Evolutionary conservation across 2,113 vertebrate species (phyloP).

Genomic region (Andinoacara biseriatus): DNA sequence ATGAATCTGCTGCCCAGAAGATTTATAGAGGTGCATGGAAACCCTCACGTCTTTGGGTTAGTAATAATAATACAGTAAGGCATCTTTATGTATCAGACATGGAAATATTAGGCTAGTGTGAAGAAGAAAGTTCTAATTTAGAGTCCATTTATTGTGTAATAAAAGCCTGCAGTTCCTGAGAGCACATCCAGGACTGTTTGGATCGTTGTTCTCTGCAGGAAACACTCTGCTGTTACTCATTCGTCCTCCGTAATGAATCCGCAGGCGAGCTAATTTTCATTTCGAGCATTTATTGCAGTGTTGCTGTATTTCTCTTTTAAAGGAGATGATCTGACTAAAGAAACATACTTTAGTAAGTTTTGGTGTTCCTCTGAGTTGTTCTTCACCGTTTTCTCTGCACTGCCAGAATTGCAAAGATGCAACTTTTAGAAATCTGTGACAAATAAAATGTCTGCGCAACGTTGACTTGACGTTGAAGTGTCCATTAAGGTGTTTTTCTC

Average conservation of each 20-base stretch:
- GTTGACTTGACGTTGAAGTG: too few species aligned
- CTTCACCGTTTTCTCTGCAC: background rate
- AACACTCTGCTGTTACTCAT: background rate
- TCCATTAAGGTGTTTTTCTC: too few species aligned
- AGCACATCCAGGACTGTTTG: background rate
- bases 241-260: background rate
- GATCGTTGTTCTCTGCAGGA: accelerated
- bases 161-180: background rate
- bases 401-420: background rate
- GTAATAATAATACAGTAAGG: background rate
- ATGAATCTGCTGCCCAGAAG: background rate
- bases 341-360: accelerated
- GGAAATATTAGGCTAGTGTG: background rate
- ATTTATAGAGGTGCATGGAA: background rate
- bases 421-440: too few species aligned
- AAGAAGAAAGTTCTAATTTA: background rate
- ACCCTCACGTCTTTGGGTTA: background rate
- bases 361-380: background rate
- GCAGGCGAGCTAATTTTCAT: background rate
- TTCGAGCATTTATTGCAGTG: accelerated
- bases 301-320: background rate
- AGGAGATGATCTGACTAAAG: accelerated
- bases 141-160: background rate
- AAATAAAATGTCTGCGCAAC: too few species aligned
- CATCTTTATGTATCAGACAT: background rate